Evolutionary conservation across 2,113 vertebrate genomes (phyloP).

Genomic region (Psittacara wagleri): DNA sequence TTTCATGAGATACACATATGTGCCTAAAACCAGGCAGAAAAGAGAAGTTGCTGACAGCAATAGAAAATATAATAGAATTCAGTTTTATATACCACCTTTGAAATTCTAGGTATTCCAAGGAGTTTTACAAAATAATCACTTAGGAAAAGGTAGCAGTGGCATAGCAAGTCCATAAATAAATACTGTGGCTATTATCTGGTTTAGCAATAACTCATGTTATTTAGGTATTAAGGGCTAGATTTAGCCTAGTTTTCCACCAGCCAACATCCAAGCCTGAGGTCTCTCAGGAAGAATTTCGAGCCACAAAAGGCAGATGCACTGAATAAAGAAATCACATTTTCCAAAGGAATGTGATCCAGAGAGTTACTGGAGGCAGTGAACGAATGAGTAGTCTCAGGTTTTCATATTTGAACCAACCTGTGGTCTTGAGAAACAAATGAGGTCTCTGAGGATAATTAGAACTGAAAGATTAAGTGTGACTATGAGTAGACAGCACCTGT

Average conservation of each 20-base stretch:
- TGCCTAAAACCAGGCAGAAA: background rate
- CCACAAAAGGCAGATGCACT: background rate
- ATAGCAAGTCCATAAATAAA: slow-evolving; percentile 44
- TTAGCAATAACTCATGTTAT: slow-evolving; percentile 26
- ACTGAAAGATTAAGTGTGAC: slow-evolving; percentile 9
- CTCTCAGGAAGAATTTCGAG: slow-evolving; percentile 6
- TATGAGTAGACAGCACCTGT: background rate
- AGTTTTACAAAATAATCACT: slow-evolving; percentile 47
- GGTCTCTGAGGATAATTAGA: slow-evolving; percentile 27
- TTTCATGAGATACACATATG: background rate
- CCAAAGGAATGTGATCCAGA: background rate
- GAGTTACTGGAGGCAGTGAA: background rate
- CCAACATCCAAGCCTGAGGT: background rate
- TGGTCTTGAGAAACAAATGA: background rate
- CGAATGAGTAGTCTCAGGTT: background rate
- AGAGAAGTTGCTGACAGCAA: slow-evolving; percentile 31
- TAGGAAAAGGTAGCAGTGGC: slow-evolving; percentile 8
- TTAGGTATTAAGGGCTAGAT: slow-evolving; percentile 21
- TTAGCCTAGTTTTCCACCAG: slow-evolving; percentile 20
- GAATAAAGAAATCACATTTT: slow-evolving; percentile 23
- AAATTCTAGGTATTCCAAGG: slow-evolving; percentile 39
- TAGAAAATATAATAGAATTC: slow-evolving; percentile 37
- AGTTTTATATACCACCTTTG: slow-evolving; percentile 46
- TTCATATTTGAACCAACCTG: background rate
- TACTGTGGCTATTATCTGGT: background rate